Conservation (phyloP, 2,113 vertebrate genomes). For the Erpornis zantholeuca region DNA sequence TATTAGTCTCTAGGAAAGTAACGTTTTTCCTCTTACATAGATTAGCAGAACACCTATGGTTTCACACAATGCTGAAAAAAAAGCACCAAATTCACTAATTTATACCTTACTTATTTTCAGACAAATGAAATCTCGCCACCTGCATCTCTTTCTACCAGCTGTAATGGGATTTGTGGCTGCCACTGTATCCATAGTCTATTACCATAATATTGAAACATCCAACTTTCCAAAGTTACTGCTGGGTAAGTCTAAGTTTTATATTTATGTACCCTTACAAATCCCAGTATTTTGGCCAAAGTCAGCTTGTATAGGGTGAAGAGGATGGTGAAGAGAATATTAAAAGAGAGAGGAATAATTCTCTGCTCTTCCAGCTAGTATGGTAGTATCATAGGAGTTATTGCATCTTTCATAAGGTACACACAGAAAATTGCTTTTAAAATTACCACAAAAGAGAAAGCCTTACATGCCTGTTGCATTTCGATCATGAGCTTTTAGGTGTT, state of each 20-base stretch:
- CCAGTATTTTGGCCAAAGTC: not conserved
- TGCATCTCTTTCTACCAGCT: conserved; percentile 94
- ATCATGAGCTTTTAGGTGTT: not conserved
- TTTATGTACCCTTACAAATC: not conserved
- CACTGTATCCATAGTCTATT: conserved; percentile 95
- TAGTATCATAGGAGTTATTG: not conserved
- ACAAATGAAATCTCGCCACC: conserved; percentile 78
- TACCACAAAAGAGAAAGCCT: not conserved
- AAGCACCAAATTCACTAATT: not conserved
- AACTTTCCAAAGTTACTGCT: conserved; percentile 96
- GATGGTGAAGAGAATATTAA: not conserved
- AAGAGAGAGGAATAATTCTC: not conserved
- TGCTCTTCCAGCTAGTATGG: not conserved
- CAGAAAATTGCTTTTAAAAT: not conserved
- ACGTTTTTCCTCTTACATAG: not conserved
- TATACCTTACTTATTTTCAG: conserved; percentile 48
- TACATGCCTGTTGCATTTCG: not conserved
- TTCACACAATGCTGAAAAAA: not conserved
- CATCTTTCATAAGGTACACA: not conserved
- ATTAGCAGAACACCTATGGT: not conserved
- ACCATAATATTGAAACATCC: conserved; percentile 98
- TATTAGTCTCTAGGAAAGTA: not conserved
- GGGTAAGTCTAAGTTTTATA: conserved; percentile 74
- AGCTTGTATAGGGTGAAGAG: not conserved
- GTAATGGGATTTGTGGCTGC: conserved; percentile 96